Conservation (phyloP, 2,113 vertebrate species). For the Pteronura brasiliensis region DNA sequence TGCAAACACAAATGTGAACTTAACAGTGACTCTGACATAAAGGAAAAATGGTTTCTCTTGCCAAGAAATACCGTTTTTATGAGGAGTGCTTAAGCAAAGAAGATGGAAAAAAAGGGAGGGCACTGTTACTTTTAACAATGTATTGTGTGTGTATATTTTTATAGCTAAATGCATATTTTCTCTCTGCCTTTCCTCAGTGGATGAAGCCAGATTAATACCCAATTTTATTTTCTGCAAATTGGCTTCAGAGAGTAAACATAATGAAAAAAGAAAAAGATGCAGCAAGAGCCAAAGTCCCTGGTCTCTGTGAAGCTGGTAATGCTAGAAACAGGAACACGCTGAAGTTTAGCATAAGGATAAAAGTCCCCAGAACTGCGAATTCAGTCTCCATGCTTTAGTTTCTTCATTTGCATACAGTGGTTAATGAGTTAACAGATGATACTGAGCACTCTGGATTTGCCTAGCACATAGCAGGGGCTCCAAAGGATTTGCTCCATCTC, state of each 20-base stretch:
- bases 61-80: conserved; percentile 76
- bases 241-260: conserved; percentile 5
- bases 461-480: neutral
- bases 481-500: neutral
- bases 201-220: conserved; percentile 51
- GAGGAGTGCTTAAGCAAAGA: conserved; percentile 68
- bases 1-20: conserved; percentile 75
- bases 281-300: neutral
- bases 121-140: conserved; percentile 45
- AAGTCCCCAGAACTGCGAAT: neutral
- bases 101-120: conserved; percentile 63
- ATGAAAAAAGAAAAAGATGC: neutral
- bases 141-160: conserved; percentile 49
- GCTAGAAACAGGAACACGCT: neutral
- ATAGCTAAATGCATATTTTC: conserved; percentile 38
- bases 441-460: neutral
- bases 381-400: neutral
- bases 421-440: neutral
- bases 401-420: neutral
- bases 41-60: conserved; percentile 71
- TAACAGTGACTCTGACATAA: conserved; percentile 65
- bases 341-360: neutral
- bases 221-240: conserved; percentile 39
- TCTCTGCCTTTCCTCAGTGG: conserved; percentile 12
- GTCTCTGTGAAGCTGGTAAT: neutral